These are phyloP conservation scores for Epinotia brunnichana DNA, from an alignment of 2,888 invertebrate genomes.

Conservation along the genomic window DNA sequence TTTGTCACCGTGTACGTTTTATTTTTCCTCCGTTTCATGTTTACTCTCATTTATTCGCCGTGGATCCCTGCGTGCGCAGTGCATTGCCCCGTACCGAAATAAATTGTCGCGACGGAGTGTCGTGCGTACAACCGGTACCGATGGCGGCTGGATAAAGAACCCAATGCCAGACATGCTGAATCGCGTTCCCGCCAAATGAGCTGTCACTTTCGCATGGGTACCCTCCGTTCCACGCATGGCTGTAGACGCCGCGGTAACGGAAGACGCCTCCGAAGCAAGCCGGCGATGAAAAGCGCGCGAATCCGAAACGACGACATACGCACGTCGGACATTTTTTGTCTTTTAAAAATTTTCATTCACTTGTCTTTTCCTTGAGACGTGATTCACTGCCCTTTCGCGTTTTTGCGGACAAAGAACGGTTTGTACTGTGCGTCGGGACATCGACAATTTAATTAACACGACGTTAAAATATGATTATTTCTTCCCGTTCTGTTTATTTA, in stretches of 20 bases:
- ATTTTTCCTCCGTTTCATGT: constrained; percentile 65
- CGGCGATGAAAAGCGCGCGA: constrained; percentile 53
- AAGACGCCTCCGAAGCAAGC: constrained; percentile 52
- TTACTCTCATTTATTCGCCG: constrained; percentile 73
- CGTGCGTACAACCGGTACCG: constrained; percentile 78
- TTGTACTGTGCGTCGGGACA: constrained; percentile 27
- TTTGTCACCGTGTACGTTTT: constrained; percentile 63
- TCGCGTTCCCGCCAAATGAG: constrained; percentile 62
- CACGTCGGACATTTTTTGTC: constrained; percentile 55
- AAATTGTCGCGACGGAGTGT: constrained; percentile 78
- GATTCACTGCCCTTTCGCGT: constrained; percentile 49
- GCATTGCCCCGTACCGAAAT: constrained; percentile 83
- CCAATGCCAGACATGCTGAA: constrained; percentile 61
- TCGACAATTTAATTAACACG: constrained; percentile 42
- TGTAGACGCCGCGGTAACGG: constrained; percentile 56
- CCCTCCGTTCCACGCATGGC: constrained; percentile 52
- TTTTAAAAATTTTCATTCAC: constrained; percentile 62
- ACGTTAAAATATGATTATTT: constrained; percentile 41
- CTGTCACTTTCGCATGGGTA: constrained; percentile 65
- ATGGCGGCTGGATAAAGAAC: constrained; percentile 60
- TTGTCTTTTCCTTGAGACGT: constrained; percentile 55
- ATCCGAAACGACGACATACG: constrained; percentile 40
- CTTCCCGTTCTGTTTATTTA: constrained; percentile 33
- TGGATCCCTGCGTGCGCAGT: constrained; percentile 76
- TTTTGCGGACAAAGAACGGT: constrained; percentile 29